Percentiles rank a stretch among this genome's conserved stretches.
phyloP scores from a whole-genome alignment of 2,888 invertebrate genomes.

The Monochamus alternatus region DNA sequence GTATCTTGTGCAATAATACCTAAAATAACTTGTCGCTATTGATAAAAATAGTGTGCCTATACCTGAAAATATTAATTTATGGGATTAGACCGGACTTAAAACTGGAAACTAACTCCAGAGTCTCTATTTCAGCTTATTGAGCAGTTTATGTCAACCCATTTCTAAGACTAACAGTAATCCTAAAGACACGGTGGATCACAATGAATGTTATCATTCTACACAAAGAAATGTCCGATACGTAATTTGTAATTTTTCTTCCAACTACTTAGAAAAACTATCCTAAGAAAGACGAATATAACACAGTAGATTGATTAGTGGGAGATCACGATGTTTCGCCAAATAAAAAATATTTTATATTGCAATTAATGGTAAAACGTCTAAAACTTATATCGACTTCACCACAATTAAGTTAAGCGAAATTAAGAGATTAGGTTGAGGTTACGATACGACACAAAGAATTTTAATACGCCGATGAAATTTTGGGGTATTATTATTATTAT shows the following conservation, averaged over 20 bases:
- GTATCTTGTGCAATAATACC: neutral
- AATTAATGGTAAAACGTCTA: neutral
- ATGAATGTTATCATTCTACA: too few relatives aligned
- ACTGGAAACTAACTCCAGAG: neutral
- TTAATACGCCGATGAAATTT: neutral
- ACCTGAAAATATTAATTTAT: neutral
- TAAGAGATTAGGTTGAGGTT: neutral
- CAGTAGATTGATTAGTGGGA: too few relatives aligned
- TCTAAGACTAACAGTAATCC: too few relatives aligned
- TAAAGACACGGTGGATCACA: too few relatives aligned
- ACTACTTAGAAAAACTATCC: too few relatives aligned
- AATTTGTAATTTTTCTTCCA: neutral
- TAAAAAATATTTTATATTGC: too few relatives aligned
- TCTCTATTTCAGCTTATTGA: neutral
- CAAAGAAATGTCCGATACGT: too few relatives aligned
- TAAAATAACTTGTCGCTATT: neutral
- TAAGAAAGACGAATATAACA: too few relatives aligned
- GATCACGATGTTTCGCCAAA: too few relatives aligned
- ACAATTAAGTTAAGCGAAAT: neutral
- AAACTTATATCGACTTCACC: too few relatives aligned
- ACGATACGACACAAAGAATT: neutral
- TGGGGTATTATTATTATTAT: constrained; percentile 7
- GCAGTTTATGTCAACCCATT: too few relatives aligned
- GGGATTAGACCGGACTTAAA: neutral
- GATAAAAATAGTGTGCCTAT: too few relatives aligned